Evolutionary conservation across 2,797 vertebrate genomes (phyloP).

Genomic region (Limosa lapponica): DNA sequence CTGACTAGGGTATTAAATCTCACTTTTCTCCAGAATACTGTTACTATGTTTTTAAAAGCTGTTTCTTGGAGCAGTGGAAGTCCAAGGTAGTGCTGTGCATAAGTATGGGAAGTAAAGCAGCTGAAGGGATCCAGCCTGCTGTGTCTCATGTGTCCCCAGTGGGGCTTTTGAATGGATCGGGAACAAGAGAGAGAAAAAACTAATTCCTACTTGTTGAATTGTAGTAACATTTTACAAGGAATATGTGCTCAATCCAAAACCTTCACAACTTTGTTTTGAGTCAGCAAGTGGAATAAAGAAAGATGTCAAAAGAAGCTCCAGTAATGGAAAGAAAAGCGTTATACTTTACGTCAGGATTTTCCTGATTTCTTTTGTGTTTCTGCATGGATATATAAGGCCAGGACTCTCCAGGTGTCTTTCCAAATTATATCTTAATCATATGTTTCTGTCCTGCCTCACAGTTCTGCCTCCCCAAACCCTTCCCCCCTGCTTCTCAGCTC

Average conservation of each 20-base stretch:
- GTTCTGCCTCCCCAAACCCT: not conserved
- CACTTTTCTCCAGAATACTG: not conserved
- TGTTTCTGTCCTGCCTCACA: not conserved
- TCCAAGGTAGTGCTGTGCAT: accelerated
- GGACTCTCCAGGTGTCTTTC: constrained; percentile 1
- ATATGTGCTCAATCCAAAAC: not conserved
- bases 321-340: not conserved
- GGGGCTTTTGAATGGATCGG: not conserved
- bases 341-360: not conserved
- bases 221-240: not conserved
- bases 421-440: not conserved
- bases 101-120: not conserved
- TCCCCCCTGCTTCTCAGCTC: not conserved
- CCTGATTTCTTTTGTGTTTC: not conserved
- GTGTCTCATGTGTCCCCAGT: not conserved
- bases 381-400: not conserved
- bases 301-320: not conserved
- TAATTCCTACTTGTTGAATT: not conserved
- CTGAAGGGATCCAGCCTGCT: not conserved
- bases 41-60: not conserved
- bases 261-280: not conserved
- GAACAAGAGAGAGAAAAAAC: not conserved
- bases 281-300: not conserved
- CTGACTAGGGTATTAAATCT: not conserved
- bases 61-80: not conserved